Base-by-base conservation (phyloP, 2,113 vertebrate genomes). In the Pampusana beccarii region DNA sequence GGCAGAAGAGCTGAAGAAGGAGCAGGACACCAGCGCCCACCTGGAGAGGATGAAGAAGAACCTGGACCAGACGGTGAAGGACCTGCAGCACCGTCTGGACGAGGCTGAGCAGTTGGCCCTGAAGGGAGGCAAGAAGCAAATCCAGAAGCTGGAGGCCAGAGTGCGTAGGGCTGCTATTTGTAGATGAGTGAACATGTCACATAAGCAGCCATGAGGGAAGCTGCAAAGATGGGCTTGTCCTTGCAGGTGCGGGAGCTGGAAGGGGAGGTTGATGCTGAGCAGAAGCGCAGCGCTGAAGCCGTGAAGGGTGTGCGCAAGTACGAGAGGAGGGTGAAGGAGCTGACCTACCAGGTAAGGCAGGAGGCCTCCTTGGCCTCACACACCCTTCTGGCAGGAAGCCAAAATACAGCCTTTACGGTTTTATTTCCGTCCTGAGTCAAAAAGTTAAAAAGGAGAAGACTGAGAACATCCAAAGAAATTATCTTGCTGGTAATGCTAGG, bases 1-100 rank as follows among this genome's bases (percentile, higher is more conserved):
- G 99, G 99, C 99, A 0, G 99, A 99, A 94, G 99, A 99, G 96
- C 97, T 99, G 58, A 99, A 99, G 97, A 99, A 99, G 44, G 44
- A 46, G 44, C 44, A 46, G 44, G 44, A 46, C 44, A 46, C 44
- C 18, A 46, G 8, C 8, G 44, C 44, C 44, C 44, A 46, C 44
- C 44, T 46, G 44, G 44, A 46, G 44, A 46, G 44, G 44, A 46
- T 46, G 44, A 46, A 46, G 44, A 46, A 46, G 44, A 44, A 44
- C 44, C 44, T 44, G 44, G 44, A 44, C 44, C 44, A 44, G 44
- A 44, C 44, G 17, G 44, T 44, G 44, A 44, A 44, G 44, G 44
- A 44, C 17, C 44, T 44, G 17, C 44, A 44, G 44, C 44, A 18
- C 44, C 44, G 44, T 46, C 17, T 46, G 44, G 44, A 46, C 7